Base-by-base conservation (phyloP, 2,797 vertebrate species). In the Sandelia bainsii region DNA sequence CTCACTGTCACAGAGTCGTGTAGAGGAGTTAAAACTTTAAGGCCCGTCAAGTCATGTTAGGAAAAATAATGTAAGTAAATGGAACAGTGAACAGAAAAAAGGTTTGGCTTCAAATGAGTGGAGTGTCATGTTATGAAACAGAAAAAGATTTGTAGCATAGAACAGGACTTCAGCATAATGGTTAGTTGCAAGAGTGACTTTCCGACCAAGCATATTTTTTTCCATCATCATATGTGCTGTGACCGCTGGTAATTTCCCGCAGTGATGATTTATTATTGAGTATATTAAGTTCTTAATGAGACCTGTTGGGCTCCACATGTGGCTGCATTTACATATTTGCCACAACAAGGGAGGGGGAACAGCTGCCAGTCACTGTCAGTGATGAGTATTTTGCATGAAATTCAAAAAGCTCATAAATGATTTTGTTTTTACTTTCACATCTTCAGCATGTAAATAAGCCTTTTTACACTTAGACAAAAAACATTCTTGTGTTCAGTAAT, bases 371-470 rank as follows among this genome's bases (percentile, higher is more conserved):
- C 83, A 85, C 53, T 67, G 49, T 69, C 72, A 42, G 7, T 4
- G 0, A 42, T 3, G 50, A 14, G 0, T 37, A 54, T 8, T 73
- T 71, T 40, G 57, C 39, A 16, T 61, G 45, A 67, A 62, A 73
- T 60, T 62, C 17, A 49, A 10, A 77, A 62, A 52, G 16, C 54
- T 53, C 51, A 27, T 56, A 57, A 77, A 49, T 16, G 22, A 22
- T 71, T 77, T 77, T 74, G 52, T 85, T 81, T 87, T 79, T 72
- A 84, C 78, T 89, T 84, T 82, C 68, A 83, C 85, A 77, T 87
- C 78, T 75, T 70, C 50, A 2, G 48, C 13, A 20, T 27, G 57
- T 84, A 72, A 85, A 89, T 79, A 86, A 85, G 81, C 32, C 50
- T 8, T 81, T 84, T 83, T 74, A 81, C 72, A 72, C 80, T 62